These are phyloP conservation scores for Porphyrio hochstetteri DNA, from an alignment of 2,113 vertebrate species.

Conservation along the genomic window DNA sequence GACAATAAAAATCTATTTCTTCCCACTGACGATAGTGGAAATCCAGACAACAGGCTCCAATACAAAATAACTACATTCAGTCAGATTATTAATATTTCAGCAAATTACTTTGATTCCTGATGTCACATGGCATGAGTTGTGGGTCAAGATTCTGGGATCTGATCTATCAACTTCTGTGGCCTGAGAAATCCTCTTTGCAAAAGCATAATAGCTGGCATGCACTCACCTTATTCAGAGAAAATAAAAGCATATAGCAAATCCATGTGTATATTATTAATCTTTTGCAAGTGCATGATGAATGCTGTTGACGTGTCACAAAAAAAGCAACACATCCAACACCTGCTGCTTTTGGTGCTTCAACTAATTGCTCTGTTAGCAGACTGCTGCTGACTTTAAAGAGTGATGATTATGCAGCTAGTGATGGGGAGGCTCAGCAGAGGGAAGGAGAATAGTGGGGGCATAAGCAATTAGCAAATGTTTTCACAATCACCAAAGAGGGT, in stretches of 20 bases:
- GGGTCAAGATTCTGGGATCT: not conserved
- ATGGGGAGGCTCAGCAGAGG: not conserved
- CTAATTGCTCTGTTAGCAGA: constrained; percentile 15
- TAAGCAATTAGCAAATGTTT: constrained; percentile 22
- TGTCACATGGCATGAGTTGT: not conserved
- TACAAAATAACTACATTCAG: not conserved
- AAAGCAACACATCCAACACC: not conserved
- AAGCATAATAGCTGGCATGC: not conserved
- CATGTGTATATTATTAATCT: not conserved
- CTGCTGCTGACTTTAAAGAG: not conserved
- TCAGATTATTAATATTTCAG: not conserved
- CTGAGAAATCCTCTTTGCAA: not conserved
- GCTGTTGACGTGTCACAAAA: not conserved
- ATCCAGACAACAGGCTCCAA: not conserved
- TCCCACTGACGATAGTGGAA: not conserved
- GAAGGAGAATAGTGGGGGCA: not conserved
- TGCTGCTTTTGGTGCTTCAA: constrained; percentile 4
- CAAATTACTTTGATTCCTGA: not conserved
- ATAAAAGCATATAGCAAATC: not conserved
- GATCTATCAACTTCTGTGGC: not conserved
- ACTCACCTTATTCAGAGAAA: not conserved
- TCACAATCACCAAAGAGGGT: not conserved
- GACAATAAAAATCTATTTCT: not conserved
- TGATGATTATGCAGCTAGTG: not conserved
- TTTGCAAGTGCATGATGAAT: not conserved